These are phyloP conservation scores for Andricus curvator DNA, from an alignment of 2,888 invertebrate genomes.

Conservation along the genomic window DNA sequence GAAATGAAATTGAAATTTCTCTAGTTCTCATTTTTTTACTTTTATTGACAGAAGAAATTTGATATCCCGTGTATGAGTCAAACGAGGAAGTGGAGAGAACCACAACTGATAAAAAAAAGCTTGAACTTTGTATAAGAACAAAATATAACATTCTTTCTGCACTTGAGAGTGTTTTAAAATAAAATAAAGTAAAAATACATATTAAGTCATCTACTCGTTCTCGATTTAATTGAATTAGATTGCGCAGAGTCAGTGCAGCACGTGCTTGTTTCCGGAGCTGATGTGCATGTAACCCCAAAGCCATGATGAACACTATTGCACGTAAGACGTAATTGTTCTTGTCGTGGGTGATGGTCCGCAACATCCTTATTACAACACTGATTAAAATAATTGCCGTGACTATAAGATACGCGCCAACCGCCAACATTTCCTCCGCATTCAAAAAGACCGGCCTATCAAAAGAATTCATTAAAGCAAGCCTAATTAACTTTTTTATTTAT, in stretches of 20 bases:
- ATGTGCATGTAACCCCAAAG: conserved; percentile 12
- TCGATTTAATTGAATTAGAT: not conserved
- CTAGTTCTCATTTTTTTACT: not conserved
- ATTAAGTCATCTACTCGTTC: not conserved
- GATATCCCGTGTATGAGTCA: not conserved
- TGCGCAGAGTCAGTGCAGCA: not conserved
- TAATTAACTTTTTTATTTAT: not conserved
- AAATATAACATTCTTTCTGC: not conserved
- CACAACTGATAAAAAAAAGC: not conserved
- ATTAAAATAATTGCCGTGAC: conserved; percentile 62
- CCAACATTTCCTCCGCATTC: not conserved
- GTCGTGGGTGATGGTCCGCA: conserved; percentile 46
- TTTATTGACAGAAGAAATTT: not conserved
- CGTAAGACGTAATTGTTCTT: conserved; percentile 43
- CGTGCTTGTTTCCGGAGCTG: conserved; percentile 33
- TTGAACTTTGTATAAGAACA: not conserved
- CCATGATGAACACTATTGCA: conserved; percentile 5
- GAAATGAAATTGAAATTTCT: no score
- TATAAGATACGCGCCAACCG: conserved; percentile 23
- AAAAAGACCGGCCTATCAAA: not conserved
- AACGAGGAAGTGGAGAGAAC: not conserved
- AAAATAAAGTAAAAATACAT: not conserved
- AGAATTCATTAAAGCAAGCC: not conserved
- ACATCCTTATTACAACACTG: conserved; percentile 63
- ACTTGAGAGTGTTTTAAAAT: not conserved